Conservation (phyloP, 2,888 invertebrate species). For the Vanessa cardui region DNA sequence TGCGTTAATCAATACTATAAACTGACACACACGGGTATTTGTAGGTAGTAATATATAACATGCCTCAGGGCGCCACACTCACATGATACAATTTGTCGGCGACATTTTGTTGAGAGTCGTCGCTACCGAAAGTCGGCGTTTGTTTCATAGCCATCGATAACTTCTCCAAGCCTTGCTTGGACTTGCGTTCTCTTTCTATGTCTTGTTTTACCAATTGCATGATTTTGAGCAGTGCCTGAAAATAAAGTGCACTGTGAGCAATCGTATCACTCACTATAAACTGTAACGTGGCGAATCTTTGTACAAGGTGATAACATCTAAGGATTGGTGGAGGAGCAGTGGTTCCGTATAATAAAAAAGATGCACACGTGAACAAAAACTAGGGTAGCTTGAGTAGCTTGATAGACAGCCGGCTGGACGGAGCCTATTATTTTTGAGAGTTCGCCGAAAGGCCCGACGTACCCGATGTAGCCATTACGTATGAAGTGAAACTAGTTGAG, state of each 20-base stretch:
- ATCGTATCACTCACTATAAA: background rate
- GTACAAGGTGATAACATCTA: too few relatives aligned
- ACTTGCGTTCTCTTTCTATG: constrained; percentile 94
- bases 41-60: background rate
- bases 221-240: constrained; percentile 90
- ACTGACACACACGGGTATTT: constrained; percentile 8
- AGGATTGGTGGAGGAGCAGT: too few relatives aligned
- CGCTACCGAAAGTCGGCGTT: constrained; percentile 92
- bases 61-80: constrained; percentile 54
- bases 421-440: too few relatives aligned
- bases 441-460: too few relatives aligned
- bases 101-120: constrained; percentile 95
- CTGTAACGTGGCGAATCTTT: too few relatives aligned
- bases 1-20: background rate
- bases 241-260: constrained; percentile 34
- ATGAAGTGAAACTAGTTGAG: too few relatives aligned
- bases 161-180: constrained; percentile 94
- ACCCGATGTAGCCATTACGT: too few relatives aligned
- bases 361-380: too few relatives aligned
- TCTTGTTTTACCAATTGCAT: constrained; percentile 93
- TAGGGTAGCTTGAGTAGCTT: too few relatives aligned
- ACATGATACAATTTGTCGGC: constrained; percentile 96
- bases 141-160: constrained; percentile 93
- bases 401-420: too few relatives aligned
- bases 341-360: too few relatives aligned